A percentile compares a stretch with the other conserved stretches of the same genome.
Evolutionary conservation across 2,888 invertebrate species (phyloP).

Genomic region (Enchytraeus crypticus): DNA sequence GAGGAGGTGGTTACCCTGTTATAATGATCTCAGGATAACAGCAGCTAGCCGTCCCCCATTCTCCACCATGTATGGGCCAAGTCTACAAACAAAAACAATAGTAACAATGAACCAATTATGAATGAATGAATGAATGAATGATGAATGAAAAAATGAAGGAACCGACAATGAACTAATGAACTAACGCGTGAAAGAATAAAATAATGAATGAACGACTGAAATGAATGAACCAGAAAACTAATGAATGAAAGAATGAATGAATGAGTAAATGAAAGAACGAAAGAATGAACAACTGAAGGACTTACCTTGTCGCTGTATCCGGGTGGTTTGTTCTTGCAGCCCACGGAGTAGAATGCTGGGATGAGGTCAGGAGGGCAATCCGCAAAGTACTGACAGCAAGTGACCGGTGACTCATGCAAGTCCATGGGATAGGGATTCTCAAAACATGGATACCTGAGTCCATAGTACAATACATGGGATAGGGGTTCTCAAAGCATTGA

Average conservation of each 20-base stretch:
- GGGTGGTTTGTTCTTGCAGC: constrained; percentile 48
- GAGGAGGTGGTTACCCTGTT: constrained; percentile 70
- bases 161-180: too few relatives aligned
- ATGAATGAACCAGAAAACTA: too few relatives aligned
- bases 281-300: too few relatives aligned
- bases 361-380: constrained; percentile 97
- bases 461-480: not conserved
- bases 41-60: constrained; percentile 88
- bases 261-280: too few relatives aligned
- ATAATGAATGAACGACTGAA: too few relatives aligned
- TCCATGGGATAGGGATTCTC: constrained; percentile 99
- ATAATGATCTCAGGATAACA: constrained; percentile 96
- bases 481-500: constrained; percentile 59
- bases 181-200: too few relatives aligned
- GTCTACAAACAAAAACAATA: constrained; percentile 51
- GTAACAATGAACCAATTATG: not conserved
- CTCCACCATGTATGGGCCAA: constrained; percentile 95
- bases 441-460: constrained; percentile 81
- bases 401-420: constrained; percentile 95
- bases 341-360: constrained; percentile 94
- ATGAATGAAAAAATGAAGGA: too few relatives aligned
- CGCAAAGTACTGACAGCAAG: constrained; percentile 89
- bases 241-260: not conserved
- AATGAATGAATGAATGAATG: not conserved
- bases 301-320: constrained; percentile 47